Percentiles rank a stretch among this genome's conserved stretches.
Evolutionary conservation across 2,113 vertebrate genomes (phyloP).

Genomic region (Pluvialis apricaria): DNA sequence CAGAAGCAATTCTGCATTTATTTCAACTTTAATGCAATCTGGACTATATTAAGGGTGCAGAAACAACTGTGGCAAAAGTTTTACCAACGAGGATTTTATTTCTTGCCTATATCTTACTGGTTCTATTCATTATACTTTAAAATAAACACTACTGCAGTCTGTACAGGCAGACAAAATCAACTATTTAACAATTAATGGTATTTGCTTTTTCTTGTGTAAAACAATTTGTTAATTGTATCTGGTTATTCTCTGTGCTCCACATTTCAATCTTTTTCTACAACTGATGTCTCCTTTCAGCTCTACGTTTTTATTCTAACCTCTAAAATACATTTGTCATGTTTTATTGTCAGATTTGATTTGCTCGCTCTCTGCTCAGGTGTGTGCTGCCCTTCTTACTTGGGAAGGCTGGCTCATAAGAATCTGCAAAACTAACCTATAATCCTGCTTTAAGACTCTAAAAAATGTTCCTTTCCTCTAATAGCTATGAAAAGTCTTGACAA

Average conservation of each 20-base stretch:
- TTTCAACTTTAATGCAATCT: slow-evolving; percentile 7
- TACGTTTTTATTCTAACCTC: background rate
- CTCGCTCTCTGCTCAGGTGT: background rate
- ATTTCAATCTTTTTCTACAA: background rate
- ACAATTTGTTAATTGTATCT: background rate
- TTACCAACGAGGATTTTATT: background rate
- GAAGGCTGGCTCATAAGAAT: background rate
- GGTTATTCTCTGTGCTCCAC: background rate
- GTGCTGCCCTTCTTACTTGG: background rate
- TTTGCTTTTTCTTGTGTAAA: background rate
- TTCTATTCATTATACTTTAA: background rate
- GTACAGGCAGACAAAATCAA: background rate
- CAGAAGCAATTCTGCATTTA: background rate
- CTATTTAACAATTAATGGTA: background rate
- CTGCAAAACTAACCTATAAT: background rate
- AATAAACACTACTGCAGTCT: background rate
- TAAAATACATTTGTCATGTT: background rate
- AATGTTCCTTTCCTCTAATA: background rate
- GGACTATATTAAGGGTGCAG: background rate
- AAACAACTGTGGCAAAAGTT: background rate
- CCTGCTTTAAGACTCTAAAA: background rate
- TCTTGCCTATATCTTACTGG: background rate
- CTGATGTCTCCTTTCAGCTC: background rate
- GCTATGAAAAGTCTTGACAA: background rate
- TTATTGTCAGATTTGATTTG: background rate